Conservation (phyloP, 1,140 invertebrate species). For the Ips typographus region DNA sequence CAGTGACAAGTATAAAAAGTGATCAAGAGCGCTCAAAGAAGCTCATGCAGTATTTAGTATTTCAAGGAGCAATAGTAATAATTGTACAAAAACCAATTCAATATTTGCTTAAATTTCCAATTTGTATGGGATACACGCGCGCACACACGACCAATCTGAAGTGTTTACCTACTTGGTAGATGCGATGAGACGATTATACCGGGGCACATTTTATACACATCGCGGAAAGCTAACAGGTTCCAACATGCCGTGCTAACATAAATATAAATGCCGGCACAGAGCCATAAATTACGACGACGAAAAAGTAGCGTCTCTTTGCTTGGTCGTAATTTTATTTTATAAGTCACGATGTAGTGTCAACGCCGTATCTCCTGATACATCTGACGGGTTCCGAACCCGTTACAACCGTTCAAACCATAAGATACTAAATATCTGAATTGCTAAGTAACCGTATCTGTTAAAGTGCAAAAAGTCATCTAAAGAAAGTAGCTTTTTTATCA, state of each 20-base stretch:
- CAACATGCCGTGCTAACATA: conserved; percentile 14
- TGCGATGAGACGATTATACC: conserved; percentile 6
- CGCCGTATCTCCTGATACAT: conserved; percentile 21
- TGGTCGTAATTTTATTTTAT: conserved; percentile 24
- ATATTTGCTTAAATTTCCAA: conserved; percentile 14
- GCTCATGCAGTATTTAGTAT: not conserved
- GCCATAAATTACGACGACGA: conserved; percentile 15
- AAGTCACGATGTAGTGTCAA: conserved; percentile 25
- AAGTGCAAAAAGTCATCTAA: no score
- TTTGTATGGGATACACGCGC: conserved; percentile 6
- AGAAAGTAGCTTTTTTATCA: no score
- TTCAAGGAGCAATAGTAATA: not conserved
- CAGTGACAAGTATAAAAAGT: no score
- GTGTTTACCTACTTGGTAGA: conserved; percentile 20
- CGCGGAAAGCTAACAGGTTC: conserved; percentile 10
- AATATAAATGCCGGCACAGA: conserved; percentile 11
- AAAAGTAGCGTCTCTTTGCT: conserved; percentile 19
- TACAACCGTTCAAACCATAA: not conserved
- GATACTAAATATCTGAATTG: no score
- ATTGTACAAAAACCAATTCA: conserved; percentile 1
- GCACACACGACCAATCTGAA: conserved; percentile 10
- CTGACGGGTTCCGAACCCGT: conserved; percentile 12
- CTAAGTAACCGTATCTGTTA: no score
- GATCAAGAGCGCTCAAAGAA: no score
- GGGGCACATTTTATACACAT: conserved; percentile 6